A percentile compares a stretch with the other conserved stretches of the same genome.
Evolutionary conservation across 2,888 invertebrate genomes (phyloP).

Genomic region (Sinelater perroti): DNA sequence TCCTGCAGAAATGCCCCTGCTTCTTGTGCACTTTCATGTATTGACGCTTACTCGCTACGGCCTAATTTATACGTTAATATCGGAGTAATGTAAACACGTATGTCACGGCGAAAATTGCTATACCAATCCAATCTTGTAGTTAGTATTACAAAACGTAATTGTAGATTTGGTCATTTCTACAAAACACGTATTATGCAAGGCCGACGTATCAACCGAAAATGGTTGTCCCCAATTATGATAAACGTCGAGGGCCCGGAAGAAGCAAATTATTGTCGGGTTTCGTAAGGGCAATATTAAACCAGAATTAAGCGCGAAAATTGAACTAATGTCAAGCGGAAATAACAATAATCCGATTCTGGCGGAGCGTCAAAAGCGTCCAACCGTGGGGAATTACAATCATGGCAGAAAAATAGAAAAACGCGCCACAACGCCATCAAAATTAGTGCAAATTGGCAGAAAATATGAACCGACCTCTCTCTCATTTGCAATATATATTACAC

Average conservation of each 20-base stretch:
- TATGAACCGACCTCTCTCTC: constrained; percentile 55
- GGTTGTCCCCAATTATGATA: too few species aligned
- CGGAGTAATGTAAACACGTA: too few species aligned
- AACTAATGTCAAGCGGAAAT: constrained; percentile 58
- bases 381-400: constrained; percentile 61
- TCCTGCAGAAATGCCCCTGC: too few species aligned
- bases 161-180: too few species aligned
- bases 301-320: constrained; percentile 40
- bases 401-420: constrained; percentile 61
- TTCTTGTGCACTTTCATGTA: too few species aligned
- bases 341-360: constrained; percentile 57
- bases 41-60: too few species aligned
- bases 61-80: too few species aligned
- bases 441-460: constrained; percentile 62
- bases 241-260: constrained; percentile 1
- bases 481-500: constrained; percentile 46
- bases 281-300: constrained; percentile 27
- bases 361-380: constrained; percentile 51
- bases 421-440: constrained; percentile 61
- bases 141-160: too few species aligned
- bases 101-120: too few species aligned
- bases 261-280: constrained; percentile 25
- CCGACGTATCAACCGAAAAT: too few species aligned
- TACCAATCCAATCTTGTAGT: too few species aligned
- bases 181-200: too few species aligned